Evolutionary conservation across 1,140 invertebrate species (phyloP).

Genomic region (Ostrea edulis): DNA sequence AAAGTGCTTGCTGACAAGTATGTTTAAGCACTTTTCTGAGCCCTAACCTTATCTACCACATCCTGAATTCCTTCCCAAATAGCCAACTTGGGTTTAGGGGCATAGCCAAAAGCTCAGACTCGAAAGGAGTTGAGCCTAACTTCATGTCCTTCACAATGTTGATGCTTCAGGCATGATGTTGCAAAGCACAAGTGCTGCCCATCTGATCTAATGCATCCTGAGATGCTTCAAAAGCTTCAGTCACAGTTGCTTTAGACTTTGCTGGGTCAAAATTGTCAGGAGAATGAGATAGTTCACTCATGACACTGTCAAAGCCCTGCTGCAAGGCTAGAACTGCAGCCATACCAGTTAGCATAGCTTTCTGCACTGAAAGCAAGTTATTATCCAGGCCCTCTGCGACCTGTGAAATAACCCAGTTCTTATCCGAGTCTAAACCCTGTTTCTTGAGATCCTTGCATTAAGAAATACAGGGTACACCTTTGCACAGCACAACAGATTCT

Average conservation of each 20-base stretch:
- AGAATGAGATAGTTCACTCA: neutral
- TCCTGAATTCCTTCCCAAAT: constrained; percentile 17
- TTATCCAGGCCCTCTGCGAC: no score
- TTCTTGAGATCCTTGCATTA: no score
- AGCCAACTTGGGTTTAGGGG: neutral
- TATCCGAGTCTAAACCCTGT: no score
- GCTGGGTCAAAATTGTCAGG: neutral
- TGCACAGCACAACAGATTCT: no score
- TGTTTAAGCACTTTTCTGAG: constrained; percentile 17
- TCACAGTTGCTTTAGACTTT: neutral
- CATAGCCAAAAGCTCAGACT: constrained; percentile 18
- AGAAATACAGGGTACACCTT: no score
- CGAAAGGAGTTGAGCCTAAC: neutral
- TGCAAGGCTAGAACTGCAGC: neutral
- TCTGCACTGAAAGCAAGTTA: no score
- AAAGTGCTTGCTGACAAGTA: neutral
- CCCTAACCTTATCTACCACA: neutral
- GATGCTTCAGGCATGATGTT: neutral
- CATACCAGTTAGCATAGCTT: no score
- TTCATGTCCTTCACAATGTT: neutral
- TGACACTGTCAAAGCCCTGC: neutral
- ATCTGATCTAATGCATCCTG: neutral
- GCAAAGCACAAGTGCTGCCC: neutral
- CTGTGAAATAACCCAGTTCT: no score
- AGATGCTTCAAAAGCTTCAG: neutral